phyloP scores from a whole-genome alignment of 2,888 invertebrate genomes.

The Litoditis marina region DNA sequence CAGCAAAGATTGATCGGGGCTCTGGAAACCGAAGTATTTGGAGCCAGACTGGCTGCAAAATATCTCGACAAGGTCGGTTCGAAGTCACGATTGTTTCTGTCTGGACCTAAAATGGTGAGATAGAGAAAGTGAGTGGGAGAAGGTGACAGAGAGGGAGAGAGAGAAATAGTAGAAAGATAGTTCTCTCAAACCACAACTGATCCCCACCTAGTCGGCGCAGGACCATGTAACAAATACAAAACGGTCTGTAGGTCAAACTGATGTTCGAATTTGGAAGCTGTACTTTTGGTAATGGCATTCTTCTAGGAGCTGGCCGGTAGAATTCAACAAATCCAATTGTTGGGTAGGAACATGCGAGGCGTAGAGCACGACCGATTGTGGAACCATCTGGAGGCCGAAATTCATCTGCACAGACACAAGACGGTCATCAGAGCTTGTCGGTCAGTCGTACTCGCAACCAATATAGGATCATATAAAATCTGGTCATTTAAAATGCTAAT shows the following conservation, averaged over 20 bases:
- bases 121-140: no score
- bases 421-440: conserved; percentile 71
- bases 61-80: conserved; percentile 74
- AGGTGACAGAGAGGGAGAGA: no score
- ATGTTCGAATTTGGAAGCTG: no score
- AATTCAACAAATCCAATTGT: conserved; percentile 80
- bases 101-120: no score
- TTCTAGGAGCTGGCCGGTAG: conserved; percentile 55
- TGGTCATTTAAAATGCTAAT: no score
- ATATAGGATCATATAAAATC: background rate
- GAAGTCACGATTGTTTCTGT: no score
- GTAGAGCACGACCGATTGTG: conserved; percentile 77
- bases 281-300: no score
- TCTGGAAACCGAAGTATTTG: conserved; percentile 78
- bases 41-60: conserved; percentile 79
- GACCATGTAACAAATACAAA: no score
- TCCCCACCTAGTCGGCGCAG: no score
- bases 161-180: no score
- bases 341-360: conserved; percentile 77
- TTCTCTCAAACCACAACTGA: no score
- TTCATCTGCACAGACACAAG: conserved; percentile 80
- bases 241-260: no score
- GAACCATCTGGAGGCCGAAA: conserved; percentile 81
- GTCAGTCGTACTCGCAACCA: conserved; percentile 34
- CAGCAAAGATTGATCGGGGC: conserved; percentile 67